These are phyloP conservation scores for Tetrao urogallus DNA, from an alignment of 2,113 vertebrate species.

Conservation along the genomic window DNA sequence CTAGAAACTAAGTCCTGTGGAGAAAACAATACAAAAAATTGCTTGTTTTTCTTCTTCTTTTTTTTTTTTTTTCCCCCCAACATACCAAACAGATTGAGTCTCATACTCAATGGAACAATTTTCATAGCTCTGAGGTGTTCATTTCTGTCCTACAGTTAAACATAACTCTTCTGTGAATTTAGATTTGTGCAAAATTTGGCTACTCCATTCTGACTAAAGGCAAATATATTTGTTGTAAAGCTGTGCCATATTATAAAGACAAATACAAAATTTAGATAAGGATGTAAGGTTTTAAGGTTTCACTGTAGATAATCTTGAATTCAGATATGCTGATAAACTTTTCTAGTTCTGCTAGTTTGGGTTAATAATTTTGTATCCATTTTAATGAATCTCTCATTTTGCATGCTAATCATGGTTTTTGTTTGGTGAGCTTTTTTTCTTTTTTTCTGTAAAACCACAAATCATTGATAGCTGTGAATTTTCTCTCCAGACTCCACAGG, in stretches of 20 bases:
- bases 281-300: neutral
- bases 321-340: neutral
- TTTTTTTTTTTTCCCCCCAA: too few relatives aligned
- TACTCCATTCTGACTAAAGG: neutral
- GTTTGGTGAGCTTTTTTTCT: neutral
- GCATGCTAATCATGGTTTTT: neutral
- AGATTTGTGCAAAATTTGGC: neutral
- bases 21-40: neutral
- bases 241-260: neutral
- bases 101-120: neutral
- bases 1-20: neutral
- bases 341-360: neutral
- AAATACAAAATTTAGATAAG: neutral
- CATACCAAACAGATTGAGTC: neutral
- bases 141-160: neutral
- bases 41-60: neutral
- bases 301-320: neutral
- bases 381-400: neutral
- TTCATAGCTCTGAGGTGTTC: neutral
- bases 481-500: neutral
- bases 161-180: neutral
- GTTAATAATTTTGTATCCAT: neutral
- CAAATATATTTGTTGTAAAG: neutral
- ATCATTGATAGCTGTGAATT: neutral
- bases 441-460: neutral